phyloP scores from a whole-genome alignment of 2,888 invertebrate genomes.

The Drosophila bunnanda region DNA sequence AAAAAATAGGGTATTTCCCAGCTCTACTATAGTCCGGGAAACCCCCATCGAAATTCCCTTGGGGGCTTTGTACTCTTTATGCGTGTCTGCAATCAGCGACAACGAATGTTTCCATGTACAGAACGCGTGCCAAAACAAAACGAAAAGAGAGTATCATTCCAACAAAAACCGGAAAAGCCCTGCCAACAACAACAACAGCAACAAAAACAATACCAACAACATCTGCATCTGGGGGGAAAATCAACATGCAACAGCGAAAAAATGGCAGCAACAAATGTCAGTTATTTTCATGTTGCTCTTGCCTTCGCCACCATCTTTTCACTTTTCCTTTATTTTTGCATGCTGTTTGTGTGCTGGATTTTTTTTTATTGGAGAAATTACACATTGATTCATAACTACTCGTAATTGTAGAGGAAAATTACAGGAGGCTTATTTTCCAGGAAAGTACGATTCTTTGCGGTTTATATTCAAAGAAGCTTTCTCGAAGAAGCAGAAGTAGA shows the following conservation, averaged over 20 bases:
- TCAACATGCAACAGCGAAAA: constrained; percentile 67
- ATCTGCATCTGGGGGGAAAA: constrained; percentile 49
- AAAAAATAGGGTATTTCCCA: not conserved
- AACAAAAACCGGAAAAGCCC: constrained; percentile 23
- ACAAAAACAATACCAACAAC: constrained; percentile 22
- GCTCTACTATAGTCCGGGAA: not conserved
- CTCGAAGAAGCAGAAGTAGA: not conserved
- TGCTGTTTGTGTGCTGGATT: constrained; percentile 12
- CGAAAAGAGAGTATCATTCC: constrained; percentile 11
- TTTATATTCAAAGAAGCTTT: not conserved
- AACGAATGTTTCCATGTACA: constrained; percentile 56
- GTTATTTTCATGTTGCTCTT: constrained; percentile 31
- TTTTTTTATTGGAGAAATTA: constrained; percentile 15
- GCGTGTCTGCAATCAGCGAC: constrained; percentile 70
- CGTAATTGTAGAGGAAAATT: not conserved
- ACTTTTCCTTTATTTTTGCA: constrained; percentile 21
- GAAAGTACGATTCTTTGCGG: not conserved
- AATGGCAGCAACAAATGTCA: constrained; percentile 43
- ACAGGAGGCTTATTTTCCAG: rapidly evolving
- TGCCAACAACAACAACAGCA: constrained; percentile 19
- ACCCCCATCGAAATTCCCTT: not conserved
- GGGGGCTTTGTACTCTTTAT: constrained; percentile 53
- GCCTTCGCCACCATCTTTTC: constrained; percentile 6
- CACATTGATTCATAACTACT: not conserved
- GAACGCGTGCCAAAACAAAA: constrained; percentile 52